Evolutionary conservation across 2,113 vertebrate genomes (phyloP).

Genomic region (Myrmecophaga tridactyla): DNA sequence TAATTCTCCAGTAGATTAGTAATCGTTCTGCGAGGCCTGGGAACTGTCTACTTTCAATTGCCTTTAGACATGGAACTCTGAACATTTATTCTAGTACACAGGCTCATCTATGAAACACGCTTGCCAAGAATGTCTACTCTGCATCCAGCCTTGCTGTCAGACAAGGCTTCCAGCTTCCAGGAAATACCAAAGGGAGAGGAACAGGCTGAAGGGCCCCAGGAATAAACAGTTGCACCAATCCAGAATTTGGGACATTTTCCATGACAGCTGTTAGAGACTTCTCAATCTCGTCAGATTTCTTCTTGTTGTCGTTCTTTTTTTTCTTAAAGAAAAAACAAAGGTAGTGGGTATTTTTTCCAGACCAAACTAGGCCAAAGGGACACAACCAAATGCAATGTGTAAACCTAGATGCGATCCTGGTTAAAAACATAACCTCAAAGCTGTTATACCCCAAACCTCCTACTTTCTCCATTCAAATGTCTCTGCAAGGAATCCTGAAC

Average conservation of each 20-base stretch:
- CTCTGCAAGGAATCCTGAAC: too few species aligned
- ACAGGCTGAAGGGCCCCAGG: not conserved
- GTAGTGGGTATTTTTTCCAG: not conserved
- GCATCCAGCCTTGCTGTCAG: not conserved
- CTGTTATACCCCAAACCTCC: too few species aligned
- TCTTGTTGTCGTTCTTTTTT: not conserved
- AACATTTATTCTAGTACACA: not conserved
- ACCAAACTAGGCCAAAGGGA: not conserved
- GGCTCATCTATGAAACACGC: not conserved
- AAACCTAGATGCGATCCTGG: not conserved
- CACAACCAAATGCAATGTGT: not conserved
- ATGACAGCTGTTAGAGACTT: not conserved
- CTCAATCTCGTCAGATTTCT: not conserved
- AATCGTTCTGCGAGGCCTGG: not conserved
- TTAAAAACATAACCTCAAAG: not conserved
- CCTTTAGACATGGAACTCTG: not conserved
- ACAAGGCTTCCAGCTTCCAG: not conserved
- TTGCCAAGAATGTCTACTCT: not conserved
- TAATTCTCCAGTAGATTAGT: conserved; percentile 21
- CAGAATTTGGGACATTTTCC: not conserved
- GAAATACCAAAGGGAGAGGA: not conserved
- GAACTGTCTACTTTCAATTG: not conserved
- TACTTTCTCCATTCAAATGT: too few species aligned
- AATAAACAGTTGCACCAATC: not conserved
- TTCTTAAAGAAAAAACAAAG: not conserved